Percentiles rank a stretch among this genome's conserved stretches.
phyloP scores from a whole-genome alignment of 2,888 invertebrate genomes.

The Schrankia costaestrigalis region DNA sequence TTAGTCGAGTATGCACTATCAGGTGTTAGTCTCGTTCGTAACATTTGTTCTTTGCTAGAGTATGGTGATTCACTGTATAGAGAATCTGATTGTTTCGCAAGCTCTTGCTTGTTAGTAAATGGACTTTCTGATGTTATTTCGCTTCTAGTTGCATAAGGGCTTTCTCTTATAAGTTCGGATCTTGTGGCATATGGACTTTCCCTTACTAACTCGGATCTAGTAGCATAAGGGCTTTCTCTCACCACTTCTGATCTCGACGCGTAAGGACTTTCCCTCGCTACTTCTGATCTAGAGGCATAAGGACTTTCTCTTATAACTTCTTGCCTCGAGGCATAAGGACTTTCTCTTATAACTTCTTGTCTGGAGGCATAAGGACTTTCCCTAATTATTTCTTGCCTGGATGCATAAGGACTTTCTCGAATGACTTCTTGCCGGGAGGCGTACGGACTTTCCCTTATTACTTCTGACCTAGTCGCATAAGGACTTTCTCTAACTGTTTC shows the following conservation, averaged over 20 bases:
- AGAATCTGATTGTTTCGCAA: slow-evolving; percentile 56
- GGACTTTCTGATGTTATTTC: slow-evolving; percentile 46
- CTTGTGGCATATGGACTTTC: slow-evolving; percentile 34
- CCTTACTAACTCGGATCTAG: slow-evolving; percentile 20
- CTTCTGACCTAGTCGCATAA: slow-evolving; percentile 27
- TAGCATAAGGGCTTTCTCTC: slow-evolving; percentile 34
- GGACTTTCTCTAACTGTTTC: slow-evolving; percentile 28
- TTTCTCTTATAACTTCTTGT: slow-evolving; percentile 56
- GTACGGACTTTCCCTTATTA: slow-evolving; percentile 22
- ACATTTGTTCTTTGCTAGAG: slow-evolving; percentile 71
- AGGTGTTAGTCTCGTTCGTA: slow-evolving; percentile 57
- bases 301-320: no score
- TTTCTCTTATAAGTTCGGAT: slow-evolving; percentile 42
- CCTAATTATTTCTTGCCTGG: no score
- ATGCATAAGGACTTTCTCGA: no score
- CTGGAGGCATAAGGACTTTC: no score
- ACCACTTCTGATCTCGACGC: slow-evolving; percentile 18
- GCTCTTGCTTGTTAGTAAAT: slow-evolving; percentile 53
- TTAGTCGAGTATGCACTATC: slow-evolving; percentile 74
- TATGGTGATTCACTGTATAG: slow-evolving; percentile 68
- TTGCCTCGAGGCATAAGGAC: no score
- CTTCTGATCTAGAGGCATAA: no score
- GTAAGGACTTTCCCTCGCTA: slow-evolving; percentile 30
- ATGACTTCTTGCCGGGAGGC: no score
- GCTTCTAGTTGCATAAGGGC: slow-evolving; percentile 40